These are phyloP conservation scores for Panorpa germanica DNA, from an alignment of 2,888 invertebrate species.

Conservation along the genomic window DNA sequence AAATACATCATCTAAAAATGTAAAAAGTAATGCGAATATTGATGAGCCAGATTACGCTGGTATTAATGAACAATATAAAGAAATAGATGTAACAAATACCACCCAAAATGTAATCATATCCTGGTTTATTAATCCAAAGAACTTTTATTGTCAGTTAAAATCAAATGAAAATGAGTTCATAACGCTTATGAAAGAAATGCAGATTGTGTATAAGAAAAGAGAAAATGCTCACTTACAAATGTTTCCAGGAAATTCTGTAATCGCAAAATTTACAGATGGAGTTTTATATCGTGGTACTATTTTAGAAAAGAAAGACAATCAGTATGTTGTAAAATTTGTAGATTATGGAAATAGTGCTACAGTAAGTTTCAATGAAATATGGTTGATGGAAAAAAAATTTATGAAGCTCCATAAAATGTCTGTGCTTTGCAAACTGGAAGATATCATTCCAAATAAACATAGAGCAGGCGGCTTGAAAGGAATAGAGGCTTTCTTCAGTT, in stretches of 20 bases:
- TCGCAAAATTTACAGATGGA: constrained; percentile 52
- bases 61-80: no score
- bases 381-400: constrained; percentile 45
- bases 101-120: constrained; percentile 41
- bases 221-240: no score
- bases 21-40: no score
- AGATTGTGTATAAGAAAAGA: constrained; percentile 38
- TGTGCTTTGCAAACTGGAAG: constrained; percentile 41
- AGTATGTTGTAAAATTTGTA: constrained; percentile 48
- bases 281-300: constrained; percentile 52
- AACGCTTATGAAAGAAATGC: constrained; percentile 50
- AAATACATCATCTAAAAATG: no score
- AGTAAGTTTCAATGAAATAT: constrained; percentile 42
- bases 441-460: constrained; percentile 35
- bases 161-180: constrained; percentile 34
- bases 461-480: no score
- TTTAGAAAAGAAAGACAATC: constrained; percentile 31
- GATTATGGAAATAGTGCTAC: constrained; percentile 57
- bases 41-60: no score
- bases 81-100: no score
- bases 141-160: constrained; percentile 44
- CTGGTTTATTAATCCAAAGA: constrained; percentile 58
- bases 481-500: constrained; percentile 39
- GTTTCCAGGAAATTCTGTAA: constrained; percentile 39
- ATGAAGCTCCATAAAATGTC: constrained; percentile 50